These are phyloP conservation scores for Taenioides sp. DNA, from an alignment of 2,797 vertebrate species.

Conservation along the genomic window DNA sequence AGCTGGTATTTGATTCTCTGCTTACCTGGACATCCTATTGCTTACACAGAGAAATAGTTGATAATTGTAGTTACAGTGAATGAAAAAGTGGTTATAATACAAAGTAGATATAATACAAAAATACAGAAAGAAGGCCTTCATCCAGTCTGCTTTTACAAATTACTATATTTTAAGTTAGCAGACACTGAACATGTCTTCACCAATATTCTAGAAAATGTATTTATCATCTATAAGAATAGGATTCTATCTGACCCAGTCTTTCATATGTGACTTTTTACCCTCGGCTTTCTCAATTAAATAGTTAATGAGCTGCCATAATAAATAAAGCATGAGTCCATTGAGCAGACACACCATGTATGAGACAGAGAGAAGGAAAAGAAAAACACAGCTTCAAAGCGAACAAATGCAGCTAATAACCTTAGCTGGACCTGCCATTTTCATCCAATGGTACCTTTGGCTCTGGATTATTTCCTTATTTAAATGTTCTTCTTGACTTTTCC, in stretches of 20 bases:
- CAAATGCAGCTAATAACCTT: conserved; percentile 5
- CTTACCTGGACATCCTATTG: conserved; percentile 39
- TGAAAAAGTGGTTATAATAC: background rate
- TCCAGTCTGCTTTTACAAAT: conserved; percentile 58
- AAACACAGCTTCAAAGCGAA: conserved; percentile 32
- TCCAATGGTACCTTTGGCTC: background rate
- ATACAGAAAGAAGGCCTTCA: background rate
- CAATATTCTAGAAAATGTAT: conserved; percentile 20
- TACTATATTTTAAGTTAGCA: conserved; percentile 67
- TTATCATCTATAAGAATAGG: no score
- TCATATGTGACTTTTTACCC: conserved; percentile 41
- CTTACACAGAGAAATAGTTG: conserved; percentile 21
- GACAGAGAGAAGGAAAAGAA: conserved; percentile 25
- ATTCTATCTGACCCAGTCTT: conserved; percentile 43
- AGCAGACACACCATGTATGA: conserved; percentile 30
- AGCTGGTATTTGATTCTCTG: conserved; percentile 48
- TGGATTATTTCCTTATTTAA: background rate
- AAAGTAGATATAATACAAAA: background rate
- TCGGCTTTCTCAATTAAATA: conserved; percentile 59
- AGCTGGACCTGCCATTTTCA: background rate
- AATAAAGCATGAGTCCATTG: conserved; percentile 60
- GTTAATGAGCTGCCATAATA: conserved; percentile 62
- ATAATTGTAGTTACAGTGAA: background rate
- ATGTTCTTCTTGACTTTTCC: background rate
- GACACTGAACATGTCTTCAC: conserved; percentile 24